These are phyloP conservation scores for Gnathochromis pfefferi DNA, from an alignment of 2,113 vertebrate genomes.

Conservation along the genomic window DNA sequence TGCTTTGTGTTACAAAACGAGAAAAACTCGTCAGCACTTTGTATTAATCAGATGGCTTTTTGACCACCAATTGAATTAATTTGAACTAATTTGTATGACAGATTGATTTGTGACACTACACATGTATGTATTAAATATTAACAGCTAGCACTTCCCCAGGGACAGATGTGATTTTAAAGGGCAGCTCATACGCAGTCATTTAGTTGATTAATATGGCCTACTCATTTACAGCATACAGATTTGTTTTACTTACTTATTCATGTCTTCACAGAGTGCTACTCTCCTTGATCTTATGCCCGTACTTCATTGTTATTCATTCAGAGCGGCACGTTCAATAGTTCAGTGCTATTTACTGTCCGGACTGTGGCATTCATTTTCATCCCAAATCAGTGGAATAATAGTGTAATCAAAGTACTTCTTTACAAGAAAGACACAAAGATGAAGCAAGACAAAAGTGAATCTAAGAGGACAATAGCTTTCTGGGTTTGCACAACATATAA, in stretches of 20 bases:
- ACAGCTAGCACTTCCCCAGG: slow-evolving; percentile 57
- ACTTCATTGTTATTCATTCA: not conserved
- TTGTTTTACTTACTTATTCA: slow-evolving; percentile 57
- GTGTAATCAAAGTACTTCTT: not conserved
- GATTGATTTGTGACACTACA: slow-evolving; percentile 67
- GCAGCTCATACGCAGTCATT: slow-evolving; percentile 56
- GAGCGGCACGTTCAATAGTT: not conserved
- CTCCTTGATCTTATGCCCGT: not conserved
- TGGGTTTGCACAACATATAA: not conserved
- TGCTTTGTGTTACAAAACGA: not conserved
- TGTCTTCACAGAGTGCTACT: slow-evolving; percentile 16
- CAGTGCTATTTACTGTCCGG: not conserved
- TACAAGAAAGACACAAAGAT: not conserved
- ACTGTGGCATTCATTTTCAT: not conserved
- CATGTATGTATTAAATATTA: slow-evolving; percentile 74
- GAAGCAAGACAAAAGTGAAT: not conserved
- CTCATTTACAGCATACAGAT: slow-evolving; percentile 36
- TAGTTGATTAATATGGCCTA: slow-evolving; percentile 66
- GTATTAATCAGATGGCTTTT: slow-evolving; percentile 48
- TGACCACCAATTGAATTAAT: slow-evolving; percentile 66
- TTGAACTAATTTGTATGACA: slow-evolving; percentile 64
- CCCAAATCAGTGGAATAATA: not conserved
- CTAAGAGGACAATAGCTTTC: not conserved
- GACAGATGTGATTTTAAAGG: slow-evolving; percentile 71
- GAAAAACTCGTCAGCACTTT: slow-evolving; percentile 32